Evolutionary conservation across 2,888 invertebrate species (phyloP), one percentile per base, ranked within the genome.

Genomic region (Ditylenchus weischeri): DNA sequence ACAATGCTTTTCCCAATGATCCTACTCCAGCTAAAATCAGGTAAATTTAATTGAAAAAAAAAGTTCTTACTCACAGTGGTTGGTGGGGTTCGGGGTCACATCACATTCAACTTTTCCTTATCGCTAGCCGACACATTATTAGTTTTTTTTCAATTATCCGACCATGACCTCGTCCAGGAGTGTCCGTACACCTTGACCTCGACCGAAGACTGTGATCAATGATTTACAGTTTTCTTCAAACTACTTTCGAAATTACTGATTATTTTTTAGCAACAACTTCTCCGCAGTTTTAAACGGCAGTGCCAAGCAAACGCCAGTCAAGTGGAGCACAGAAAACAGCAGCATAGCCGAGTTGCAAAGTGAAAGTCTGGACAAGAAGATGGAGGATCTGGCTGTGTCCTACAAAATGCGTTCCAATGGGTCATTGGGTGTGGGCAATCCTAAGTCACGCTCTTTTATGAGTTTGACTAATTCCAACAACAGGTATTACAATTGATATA

Each of bases 381-480:
- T 67, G 50, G 51, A 74, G 48, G 68, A 61, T 48, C 58, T 75
- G 29, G 75, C 71, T 6, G 68, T 66, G 21, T 50, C 66, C 23
- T 74, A 74, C 59, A 69, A 71, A 71, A 64, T 69, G 49, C 29
- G 73, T 35, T 73, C 72, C 8, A 72, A 38, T 48, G 71, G 73
- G 3, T 70, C 73, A 7, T 43, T 71, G 21, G 54, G 65, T n/a
- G 38, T 58, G 11, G 64, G 64, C 3, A 57, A 59, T 29, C 64
- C 64, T 43, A 59, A 43, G 11, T 23, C 36, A 1, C 54, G 64
- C 1, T 64, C 64, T 21, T 62, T 64, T 21, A 18, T 57, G 19
- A 64, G 64, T 54, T 38, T 64, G 23, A 54, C 35, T 18, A 54
- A 54, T 54, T 54, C 54, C 4, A 29, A 21, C 29, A 11, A 54